Evolutionary conservation across 2,888 invertebrate species (phyloP).

Genomic region (Epinotia brunnichana): DNA sequence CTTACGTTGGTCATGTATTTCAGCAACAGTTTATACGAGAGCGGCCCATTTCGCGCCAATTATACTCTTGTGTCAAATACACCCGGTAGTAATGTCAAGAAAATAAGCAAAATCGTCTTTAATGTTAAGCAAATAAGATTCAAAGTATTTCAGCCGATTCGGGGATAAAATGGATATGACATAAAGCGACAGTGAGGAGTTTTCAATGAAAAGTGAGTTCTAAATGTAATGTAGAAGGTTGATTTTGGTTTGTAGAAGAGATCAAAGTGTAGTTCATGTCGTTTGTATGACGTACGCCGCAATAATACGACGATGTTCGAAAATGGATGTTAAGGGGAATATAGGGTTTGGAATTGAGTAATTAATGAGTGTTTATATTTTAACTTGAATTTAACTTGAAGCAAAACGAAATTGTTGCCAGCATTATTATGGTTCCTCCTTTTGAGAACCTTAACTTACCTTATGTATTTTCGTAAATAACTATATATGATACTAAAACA

Average conservation of each 20-base stretch:
- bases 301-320: conserved; percentile 71
- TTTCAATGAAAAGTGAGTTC: conserved; percentile 57
- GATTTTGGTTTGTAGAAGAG: conserved; percentile 55
- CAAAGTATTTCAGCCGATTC: conserved; percentile 42
- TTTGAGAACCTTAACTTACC: too few species aligned
- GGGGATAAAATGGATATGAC: conserved; percentile 59
- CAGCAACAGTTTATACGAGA: conserved; percentile 68
- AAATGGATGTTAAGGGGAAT: conserved; percentile 71
- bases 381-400: neutral
- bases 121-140: conserved; percentile 48
- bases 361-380: neutral
- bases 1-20: conserved; percentile 28
- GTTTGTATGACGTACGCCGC: conserved; percentile 72
- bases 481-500: too few species aligned
- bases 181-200: conserved; percentile 54
- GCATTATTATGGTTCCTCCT: too few species aligned
- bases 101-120: conserved; percentile 52
- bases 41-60: conserved; percentile 77
- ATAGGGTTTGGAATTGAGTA: neutral
- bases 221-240: conserved; percentile 53
- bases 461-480: too few species aligned
- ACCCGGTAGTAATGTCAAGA: conserved; percentile 57
- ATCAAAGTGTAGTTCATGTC: conserved; percentile 72
- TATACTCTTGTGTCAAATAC: conserved; percentile 76
- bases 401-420: neutral